Percentiles rank a stretch among this genome's conserved stretches.
phyloP scores from a whole-genome alignment of 2,797 vertebrate species.

The Fratercula arctica region DNA sequence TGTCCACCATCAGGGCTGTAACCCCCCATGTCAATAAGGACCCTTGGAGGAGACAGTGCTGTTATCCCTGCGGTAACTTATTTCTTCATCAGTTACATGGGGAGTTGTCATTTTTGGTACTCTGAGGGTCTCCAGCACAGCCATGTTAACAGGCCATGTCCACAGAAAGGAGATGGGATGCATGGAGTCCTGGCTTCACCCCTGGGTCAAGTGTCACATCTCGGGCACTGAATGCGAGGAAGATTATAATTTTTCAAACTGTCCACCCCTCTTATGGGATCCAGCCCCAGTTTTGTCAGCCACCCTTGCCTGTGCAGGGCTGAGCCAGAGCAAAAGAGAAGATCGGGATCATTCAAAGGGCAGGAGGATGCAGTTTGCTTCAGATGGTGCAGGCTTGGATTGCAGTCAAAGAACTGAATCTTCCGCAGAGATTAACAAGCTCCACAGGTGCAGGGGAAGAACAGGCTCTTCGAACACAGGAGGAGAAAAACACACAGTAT shows the following conservation, averaged over 20 bases:
- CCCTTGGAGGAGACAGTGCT: fast-evolving
- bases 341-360: slow-evolving; percentile 1
- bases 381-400: slow-evolving; percentile 49
- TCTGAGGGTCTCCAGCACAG: neutral
- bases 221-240: neutral
- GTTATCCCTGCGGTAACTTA: neutral
- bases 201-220: neutral
- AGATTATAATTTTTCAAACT: neutral
- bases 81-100: neutral
- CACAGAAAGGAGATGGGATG: neutral
- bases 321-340: neutral
- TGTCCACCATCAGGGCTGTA: neutral
- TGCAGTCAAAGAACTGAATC: slow-evolving; percentile 49
- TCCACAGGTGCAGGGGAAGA: slow-evolving; percentile 66
- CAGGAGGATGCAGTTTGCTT: slow-evolving; percentile 25
- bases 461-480: slow-evolving; percentile 42
- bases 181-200: neutral
- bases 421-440: slow-evolving; percentile 62
- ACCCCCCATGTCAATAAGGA: fast-evolving
- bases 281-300: neutral
- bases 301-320: neutral
- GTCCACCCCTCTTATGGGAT: neutral
- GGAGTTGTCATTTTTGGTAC: neutral
- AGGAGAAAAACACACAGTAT: slow-evolving; percentile 55
- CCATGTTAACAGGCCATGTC: neutral